Base-by-base conservation (phyloP, 2,888 invertebrate species). In the Eucera pruinosa region DNA sequence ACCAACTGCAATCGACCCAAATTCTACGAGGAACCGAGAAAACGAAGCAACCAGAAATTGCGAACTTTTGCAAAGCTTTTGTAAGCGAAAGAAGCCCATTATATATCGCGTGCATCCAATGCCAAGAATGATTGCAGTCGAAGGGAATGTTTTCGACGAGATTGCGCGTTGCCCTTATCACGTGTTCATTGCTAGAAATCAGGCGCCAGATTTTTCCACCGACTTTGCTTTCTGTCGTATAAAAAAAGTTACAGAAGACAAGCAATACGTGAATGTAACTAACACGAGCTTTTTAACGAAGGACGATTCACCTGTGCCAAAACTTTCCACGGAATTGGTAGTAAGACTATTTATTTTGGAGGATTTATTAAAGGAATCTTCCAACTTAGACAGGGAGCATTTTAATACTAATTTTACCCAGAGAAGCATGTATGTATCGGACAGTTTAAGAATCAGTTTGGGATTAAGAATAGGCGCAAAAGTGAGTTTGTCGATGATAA, bases 381-480 rank as follows among this genome's bases (percentile, higher is more conserved):
- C 67, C 41, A 58, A 68, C 15, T 66, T 70, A 9, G 43, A 83
- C 43, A 65, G 60, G 50, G 43, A 74, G 5, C 73, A 73, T 48
- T 86, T 83, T 57, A 55, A 75, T 13, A 6, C 67, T 13, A 48
- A 71, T 30, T 67, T 43, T 6, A 36, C 47, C 18, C 78, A 86
- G 13, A 65, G 43, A 2, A 66, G 54, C 23, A 52, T 95, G 27
- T 94, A 94, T 68, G 92, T 95, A 72, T 93, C 94, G 57, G 92
- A 93, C 68, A 92, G 93, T 47, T 90, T 96, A 62, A 94, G 94
- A 86, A 88, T 92, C 18, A 93, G 94, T 78, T 92, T 95, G 54
- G 93, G 93, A 80, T 86, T 95, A 72, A 93, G 93, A 47, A 92
- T 93, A 74, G 95, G 95, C 11, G 92, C 93, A 55, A 95, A 94